phyloP scores from a whole-genome alignment of 2,113 vertebrate species.

The Bubo scandiacus region DNA sequence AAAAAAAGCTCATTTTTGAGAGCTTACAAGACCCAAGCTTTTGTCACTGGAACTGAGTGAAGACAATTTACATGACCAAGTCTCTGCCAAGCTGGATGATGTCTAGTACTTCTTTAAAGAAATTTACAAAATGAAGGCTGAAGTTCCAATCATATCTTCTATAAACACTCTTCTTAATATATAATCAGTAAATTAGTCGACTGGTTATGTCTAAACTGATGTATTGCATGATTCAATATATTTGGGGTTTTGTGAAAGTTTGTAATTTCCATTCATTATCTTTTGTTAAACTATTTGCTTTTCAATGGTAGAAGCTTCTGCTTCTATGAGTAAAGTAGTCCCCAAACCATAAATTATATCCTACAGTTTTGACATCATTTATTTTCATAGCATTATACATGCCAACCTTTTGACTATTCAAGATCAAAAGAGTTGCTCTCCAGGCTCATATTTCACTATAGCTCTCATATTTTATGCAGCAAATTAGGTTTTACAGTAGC shows the following conservation, averaged over 20 bases:
- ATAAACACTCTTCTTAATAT: not conserved
- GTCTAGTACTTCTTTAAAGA: not conserved
- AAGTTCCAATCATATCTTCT: not conserved
- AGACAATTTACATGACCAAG: not conserved
- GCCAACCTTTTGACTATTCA: conserved; percentile 74
- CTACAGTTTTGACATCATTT: conserved; percentile 71
- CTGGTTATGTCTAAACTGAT: not conserved
- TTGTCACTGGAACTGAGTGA: not conserved
- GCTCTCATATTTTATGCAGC: conserved; percentile 54
- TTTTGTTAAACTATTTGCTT: not conserved
- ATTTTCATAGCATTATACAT: conserved; percentile 73
- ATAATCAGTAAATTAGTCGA: not conserved
- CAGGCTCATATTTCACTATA: conserved; percentile 65
- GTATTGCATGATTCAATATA: not conserved
- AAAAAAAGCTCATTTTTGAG: not conserved
- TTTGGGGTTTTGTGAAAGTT: not conserved
- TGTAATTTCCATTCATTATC: conserved; percentile 25
- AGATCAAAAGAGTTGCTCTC: conserved; percentile 75
- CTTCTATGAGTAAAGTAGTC: conserved; percentile 47
- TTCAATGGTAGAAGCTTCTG: conserved; percentile 13
- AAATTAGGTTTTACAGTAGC: conserved; percentile 61
- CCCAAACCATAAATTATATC: conserved; percentile 67
- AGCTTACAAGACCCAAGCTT: not conserved
- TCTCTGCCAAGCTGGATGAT: not conserved
- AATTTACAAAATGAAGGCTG: not conserved